Evolutionary conservation across 2,113 vertebrate genomes (phyloP).

Genomic region (Collichthys lucidus): DNA sequence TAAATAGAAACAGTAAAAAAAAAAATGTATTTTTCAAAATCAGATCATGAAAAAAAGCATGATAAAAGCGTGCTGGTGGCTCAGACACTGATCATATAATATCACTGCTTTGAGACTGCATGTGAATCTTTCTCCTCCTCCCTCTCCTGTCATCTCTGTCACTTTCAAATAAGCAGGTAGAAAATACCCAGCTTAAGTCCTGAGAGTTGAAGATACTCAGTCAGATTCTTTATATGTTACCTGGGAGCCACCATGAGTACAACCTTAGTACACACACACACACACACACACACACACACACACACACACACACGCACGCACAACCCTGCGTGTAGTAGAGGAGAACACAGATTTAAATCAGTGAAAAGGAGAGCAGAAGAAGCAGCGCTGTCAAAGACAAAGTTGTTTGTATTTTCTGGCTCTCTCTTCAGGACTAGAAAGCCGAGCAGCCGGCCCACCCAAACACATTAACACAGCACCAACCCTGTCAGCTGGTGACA

Average conservation of each 20-base stretch:
- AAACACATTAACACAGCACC: conserved; percentile 32
- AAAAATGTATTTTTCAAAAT: background rate
- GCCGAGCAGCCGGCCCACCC: conserved; percentile 25
- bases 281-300: too few relatives aligned
- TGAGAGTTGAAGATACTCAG: background rate
- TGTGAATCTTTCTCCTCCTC: background rate
- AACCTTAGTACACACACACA: background rate
- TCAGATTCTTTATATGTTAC: background rate
- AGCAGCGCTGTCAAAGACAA: background rate
- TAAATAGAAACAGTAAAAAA: background rate
- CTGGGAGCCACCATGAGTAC: background rate
- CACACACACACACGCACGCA: background rate
- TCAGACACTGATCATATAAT: background rate
- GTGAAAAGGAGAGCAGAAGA: background rate
- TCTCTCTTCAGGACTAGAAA: conserved; percentile 16
- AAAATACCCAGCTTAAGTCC: background rate
- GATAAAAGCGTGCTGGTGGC: background rate
- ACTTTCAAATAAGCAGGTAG: background rate
- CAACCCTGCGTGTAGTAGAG: background rate
- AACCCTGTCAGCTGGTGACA: conserved; percentile 31
- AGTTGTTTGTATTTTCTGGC: conserved; percentile 23
- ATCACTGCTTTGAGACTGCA: background rate
- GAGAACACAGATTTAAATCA: background rate
- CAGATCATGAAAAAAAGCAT: background rate
- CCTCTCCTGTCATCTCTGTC: background rate